phyloP scores from a whole-genome alignment of 1,140 invertebrate species.

The Drosophila mayri region DNA sequence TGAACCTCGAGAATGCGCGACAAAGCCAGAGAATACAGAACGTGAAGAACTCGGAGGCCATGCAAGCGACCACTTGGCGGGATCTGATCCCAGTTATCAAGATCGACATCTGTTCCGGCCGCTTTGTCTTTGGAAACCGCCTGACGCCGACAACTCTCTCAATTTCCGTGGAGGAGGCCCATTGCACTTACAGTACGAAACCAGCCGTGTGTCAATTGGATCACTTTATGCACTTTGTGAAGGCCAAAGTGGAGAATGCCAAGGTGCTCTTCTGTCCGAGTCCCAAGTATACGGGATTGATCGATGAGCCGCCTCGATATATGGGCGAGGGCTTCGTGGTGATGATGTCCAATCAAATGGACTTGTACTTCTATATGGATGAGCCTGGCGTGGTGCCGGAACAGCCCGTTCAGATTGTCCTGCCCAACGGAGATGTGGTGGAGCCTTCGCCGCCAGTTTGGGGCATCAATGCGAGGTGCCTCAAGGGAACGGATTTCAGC shows the following conservation, averaged over 20 bases:
- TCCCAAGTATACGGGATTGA: constrained; percentile 96
- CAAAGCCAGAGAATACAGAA: constrained; percentile 85
- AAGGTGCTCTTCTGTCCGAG: constrained; percentile 97
- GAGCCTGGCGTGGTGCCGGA: constrained; percentile 95
- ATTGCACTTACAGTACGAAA: constrained; percentile 97
- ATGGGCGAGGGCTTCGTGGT: constrained; percentile 98
- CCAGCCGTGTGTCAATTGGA: constrained; percentile 96
- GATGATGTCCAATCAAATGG: constrained; percentile 96
- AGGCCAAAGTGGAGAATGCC: constrained; percentile 97
- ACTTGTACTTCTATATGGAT: constrained; percentile 98
- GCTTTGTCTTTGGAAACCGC: constrained; percentile 98
- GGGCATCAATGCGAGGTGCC: constrained; percentile 98
- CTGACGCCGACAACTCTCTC: constrained; percentile 96
- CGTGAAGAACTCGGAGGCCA: constrained; percentile 90
- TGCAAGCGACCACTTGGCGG: constrained; percentile 95
- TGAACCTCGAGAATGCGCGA: constrained; percentile 88
- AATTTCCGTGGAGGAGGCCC: constrained; percentile 96
- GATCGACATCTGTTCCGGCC: constrained; percentile 95
- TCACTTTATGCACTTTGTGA: constrained; percentile 98
- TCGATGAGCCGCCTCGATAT: constrained; percentile 97
- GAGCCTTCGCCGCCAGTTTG: constrained; percentile 96
- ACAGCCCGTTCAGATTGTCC: constrained; percentile 94
- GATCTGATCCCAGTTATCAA: constrained; percentile 99
- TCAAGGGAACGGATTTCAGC: constrained; percentile 98
- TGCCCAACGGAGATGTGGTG: constrained; percentile 97